Conservation (phyloP, 2,888 invertebrate genomes). For the Phorcus lineatus region DNA sequence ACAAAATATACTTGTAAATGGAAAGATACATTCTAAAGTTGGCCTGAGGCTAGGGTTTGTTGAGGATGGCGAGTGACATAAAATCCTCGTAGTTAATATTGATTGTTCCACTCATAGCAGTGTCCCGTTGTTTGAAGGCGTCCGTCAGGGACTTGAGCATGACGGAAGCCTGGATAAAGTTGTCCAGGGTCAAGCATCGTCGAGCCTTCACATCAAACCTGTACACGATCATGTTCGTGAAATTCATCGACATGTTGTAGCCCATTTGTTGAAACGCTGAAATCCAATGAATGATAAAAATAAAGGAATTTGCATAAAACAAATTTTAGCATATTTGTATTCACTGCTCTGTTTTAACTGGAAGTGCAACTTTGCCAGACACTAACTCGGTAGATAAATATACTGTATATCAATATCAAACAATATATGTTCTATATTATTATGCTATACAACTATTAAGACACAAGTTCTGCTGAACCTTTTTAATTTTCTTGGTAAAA, state of each 20-base stretch:
- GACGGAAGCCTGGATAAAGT: slow-evolving; percentile 91
- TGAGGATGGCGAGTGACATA: slow-evolving; percentile 84
- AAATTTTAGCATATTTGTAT: too few relatives aligned
- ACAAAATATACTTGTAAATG: too few relatives aligned
- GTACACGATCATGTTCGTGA: slow-evolving; percentile 83
- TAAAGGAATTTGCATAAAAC: too few relatives aligned
- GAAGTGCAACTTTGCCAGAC: too few relatives aligned
- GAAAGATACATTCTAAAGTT: background rate
- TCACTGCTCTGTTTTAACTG: too few relatives aligned
- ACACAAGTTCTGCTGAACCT: too few relatives aligned
- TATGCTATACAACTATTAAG: too few relatives aligned
- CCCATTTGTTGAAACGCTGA: slow-evolving; percentile 91
- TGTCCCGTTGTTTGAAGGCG: slow-evolving; percentile 88
- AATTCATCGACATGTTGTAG: slow-evolving; percentile 87
- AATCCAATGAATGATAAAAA: slow-evolving; percentile 36
- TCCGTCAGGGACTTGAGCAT: slow-evolving; percentile 86
- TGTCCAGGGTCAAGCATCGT: slow-evolving; percentile 85
- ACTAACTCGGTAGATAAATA: too few relatives aligned
- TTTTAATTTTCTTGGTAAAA: too few relatives aligned
- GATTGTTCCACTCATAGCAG: slow-evolving; percentile 87
- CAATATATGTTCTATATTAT: too few relatives aligned
- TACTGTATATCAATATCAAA: too few relatives aligned
- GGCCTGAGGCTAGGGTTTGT: slow-evolving; percentile 50
- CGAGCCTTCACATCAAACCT: slow-evolving; percentile 82
- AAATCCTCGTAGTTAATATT: slow-evolving; percentile 94